These are phyloP conservation scores for Polymixis lichenea DNA, from an alignment of 2,888 invertebrate genomes.

Conservation along the genomic window DNA sequence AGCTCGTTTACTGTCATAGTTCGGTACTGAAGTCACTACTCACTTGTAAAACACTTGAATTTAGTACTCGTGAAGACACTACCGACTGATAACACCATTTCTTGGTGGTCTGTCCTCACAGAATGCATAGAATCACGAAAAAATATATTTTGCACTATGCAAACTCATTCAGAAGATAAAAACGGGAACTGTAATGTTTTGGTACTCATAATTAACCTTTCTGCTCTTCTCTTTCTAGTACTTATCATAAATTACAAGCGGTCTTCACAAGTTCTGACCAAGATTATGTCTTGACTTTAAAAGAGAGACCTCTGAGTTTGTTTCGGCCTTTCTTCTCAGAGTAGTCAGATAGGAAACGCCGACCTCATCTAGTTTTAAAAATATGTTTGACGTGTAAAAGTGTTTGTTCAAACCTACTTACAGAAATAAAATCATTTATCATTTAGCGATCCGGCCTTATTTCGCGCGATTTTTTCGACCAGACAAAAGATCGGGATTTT, in stretches of 20 bases:
- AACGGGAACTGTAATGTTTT: not conserved
- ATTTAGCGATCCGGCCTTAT: no score
- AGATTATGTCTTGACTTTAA: no score
- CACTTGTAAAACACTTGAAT: slow-evolving; percentile 5
- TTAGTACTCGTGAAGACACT: not conserved
- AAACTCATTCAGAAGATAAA: not conserved
- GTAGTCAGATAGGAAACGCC: no score
- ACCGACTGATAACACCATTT: not conserved
- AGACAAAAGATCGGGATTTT: not conserved
- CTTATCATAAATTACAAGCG: not conserved
- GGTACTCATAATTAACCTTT: not conserved
- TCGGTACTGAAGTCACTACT: not conserved
- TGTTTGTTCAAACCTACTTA: no score
- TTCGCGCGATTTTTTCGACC: not conserved
- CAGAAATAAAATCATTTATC: no score
- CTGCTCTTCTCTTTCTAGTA: not conserved
- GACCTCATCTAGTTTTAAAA: no score
- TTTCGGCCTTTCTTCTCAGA: no score
- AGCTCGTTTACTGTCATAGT: slow-evolving; percentile 18
- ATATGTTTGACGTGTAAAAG: no score
- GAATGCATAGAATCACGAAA: not conserved
- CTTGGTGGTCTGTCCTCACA: not conserved
- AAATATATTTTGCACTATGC: not conserved
- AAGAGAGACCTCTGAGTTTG: no score
- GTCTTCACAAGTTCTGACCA: no score